Conservation (phyloP, 2,888 invertebrate genomes). For the Drosophila merina region DNA sequence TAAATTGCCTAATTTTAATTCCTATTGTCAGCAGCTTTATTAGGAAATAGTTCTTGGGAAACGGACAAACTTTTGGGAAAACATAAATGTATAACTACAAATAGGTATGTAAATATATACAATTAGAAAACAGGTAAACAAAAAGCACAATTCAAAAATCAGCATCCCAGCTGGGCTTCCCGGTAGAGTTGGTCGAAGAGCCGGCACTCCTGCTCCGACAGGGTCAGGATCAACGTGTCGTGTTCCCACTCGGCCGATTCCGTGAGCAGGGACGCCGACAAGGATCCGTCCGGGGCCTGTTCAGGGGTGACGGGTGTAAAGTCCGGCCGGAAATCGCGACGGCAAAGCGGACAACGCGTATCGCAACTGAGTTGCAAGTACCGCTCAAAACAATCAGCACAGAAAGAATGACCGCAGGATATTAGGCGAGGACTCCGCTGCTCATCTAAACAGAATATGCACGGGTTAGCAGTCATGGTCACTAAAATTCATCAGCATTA, state of each 20-base stretch:
- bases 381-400: conserved; percentile 48
- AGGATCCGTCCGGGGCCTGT: conserved; percentile 4
- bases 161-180: conserved; percentile 14
- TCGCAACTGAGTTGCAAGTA: conserved; percentile 52
- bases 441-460: conserved; percentile 65
- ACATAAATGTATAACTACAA: background rate
- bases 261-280: background rate
- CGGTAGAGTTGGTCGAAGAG: conserved; percentile 52
- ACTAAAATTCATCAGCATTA: background rate
- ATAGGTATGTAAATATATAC: background rate
- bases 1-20: background rate
- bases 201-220: conserved; percentile 60
- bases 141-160: background rate
- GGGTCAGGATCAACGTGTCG: conserved; percentile 56
- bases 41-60: background rate
- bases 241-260: conserved; percentile 1
- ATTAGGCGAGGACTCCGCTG: conserved; percentile 47
- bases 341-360: conserved; percentile 57
- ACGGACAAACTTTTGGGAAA: background rate
- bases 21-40: background rate
- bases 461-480: conserved; percentile 41
- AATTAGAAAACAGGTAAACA: background rate
- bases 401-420: conserved; percentile 59
- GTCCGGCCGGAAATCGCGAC: conserved; percentile 53
- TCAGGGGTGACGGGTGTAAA: conserved; percentile 18